A percentile compares a stretch with the other conserved stretches of the same genome.
phyloP scores from a whole-genome alignment of 2,888 invertebrate genomes.

The Eugnorisma glareosa region DNA sequence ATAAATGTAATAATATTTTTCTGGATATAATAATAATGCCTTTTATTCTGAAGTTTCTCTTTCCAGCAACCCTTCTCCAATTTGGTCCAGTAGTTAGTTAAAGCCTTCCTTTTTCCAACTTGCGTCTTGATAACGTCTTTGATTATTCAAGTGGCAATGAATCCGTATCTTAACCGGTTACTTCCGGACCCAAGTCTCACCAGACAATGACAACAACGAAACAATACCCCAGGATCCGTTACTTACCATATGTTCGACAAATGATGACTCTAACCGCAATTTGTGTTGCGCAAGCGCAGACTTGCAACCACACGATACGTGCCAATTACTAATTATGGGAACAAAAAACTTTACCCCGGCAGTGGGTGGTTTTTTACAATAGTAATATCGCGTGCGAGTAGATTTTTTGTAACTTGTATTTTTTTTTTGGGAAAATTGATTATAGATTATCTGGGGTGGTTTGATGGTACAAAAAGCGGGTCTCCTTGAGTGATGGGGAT shows the following conservation, averaged over 20 bases:
- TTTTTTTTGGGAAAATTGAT: slow-evolving; percentile 47
- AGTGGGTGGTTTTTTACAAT: slow-evolving; percentile 56
- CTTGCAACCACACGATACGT: slow-evolving; percentile 79
- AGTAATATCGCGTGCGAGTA: slow-evolving; percentile 66
- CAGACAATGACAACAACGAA: slow-evolving; percentile 26
- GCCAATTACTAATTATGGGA: slow-evolving; percentile 86
- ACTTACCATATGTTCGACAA: slow-evolving; percentile 61
- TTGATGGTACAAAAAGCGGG: slow-evolving; percentile 8
- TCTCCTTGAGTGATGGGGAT: neutral
- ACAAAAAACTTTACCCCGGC: slow-evolving; percentile 73
- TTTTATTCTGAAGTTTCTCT: neutral
- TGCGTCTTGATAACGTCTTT: neutral
- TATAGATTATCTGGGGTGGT: slow-evolving; percentile 37
- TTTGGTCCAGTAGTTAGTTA: neutral
- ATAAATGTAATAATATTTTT: too few species aligned
- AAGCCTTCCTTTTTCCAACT: neutral
- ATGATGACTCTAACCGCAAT: slow-evolving; percentile 66
- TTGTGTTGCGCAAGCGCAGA: slow-evolving; percentile 64
- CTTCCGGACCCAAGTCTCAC: neutral
- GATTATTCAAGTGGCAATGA: neutral
- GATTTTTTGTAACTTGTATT: slow-evolving; percentile 24
- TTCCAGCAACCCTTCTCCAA: neutral
- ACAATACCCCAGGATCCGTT: slow-evolving; percentile 58
- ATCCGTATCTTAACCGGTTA: slow-evolving; percentile 9
- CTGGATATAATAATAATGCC: neutral